These are phyloP conservation scores for Otolemur crassicaudatus DNA, from an alignment of 2,797 vertebrate species.

Conservation along the genomic window DNA sequence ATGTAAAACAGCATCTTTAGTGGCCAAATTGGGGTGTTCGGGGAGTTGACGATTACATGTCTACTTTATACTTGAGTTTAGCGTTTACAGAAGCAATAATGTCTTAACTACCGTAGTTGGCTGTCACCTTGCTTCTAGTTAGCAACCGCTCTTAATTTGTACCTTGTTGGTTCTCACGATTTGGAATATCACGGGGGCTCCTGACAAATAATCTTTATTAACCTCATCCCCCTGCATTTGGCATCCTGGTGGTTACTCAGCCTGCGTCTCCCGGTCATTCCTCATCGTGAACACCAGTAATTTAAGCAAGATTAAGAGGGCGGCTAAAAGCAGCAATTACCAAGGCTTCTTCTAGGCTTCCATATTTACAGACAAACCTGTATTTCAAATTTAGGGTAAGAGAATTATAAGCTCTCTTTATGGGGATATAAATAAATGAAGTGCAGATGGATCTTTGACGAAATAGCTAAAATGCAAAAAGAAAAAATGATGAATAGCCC, in stretches of 20 bases:
- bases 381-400: conserved; percentile 74
- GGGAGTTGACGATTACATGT: conserved; percentile 89
- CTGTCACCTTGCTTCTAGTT: conserved; percentile 83
- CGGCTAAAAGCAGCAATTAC: conserved; percentile 82
- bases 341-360: conserved; percentile 56
- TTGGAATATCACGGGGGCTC: conserved; percentile 63
- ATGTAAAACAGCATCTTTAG: conserved; percentile 90
- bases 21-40: conserved; percentile 89
- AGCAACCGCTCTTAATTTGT: conserved; percentile 78
- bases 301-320: conserved; percentile 82
- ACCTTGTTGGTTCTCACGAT: conserved; percentile 59
- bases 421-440: conserved; percentile 75
- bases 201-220: conserved; percentile 72
- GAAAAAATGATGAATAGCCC: conserved; percentile 50
- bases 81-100: conserved; percentile 89
- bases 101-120: conserved; percentile 86
- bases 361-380: conserved; percentile 67
- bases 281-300: conserved; percentile 72
- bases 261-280: conserved; percentile 63
- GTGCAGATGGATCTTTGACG: conserved; percentile 69
- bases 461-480: conserved; percentile 45
- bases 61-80: conserved; percentile 86
- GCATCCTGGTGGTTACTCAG: conserved; percentile 64
- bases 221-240: conserved; percentile 45
- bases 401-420: conserved; percentile 65